Evolutionary conservation across 1,140 invertebrate genomes (phyloP), one percentile per base, ranked within the genome.

Genomic region (Zaprionus tsacasi): DNA sequence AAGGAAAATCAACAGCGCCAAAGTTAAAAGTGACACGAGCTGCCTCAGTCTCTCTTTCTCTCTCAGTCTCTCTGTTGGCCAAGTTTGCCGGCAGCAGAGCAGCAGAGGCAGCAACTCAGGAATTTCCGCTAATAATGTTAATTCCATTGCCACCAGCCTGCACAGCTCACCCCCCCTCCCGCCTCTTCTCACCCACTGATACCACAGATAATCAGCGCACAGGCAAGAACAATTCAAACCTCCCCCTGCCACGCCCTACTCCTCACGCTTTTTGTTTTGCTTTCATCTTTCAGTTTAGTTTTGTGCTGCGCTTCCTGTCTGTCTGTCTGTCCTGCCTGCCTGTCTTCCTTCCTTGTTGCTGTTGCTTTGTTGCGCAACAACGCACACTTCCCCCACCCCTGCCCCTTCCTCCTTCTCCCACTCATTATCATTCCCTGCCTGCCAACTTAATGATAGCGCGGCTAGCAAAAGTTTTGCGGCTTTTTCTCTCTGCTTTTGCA

Each of bases 51-150:
- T 21, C 21, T 21, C 21, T 21, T 2, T 21, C 21, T 21, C 21
- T 21, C 21, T 21, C 21, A 1, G 1, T 21, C 54, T 35, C 7
- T 11, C 35, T 21, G 11, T 17, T 3, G 25, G 12, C 54, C 40
- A 67, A 63, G 33, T 66, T 50, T 66, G 55, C 45, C 60, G 7
- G 4, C 45, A 50, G 57, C 59, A 15, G n/a, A 45, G 40, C 7
- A 17, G 56, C 58, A 45, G 40, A 2, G 8, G 56, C 58, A 45
- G 36, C 57, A 72, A 69, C n/a, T 21, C 52, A 55, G 79, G 85
- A 88, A 78, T 81, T 88, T 88, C 78, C 85, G 81, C 85, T 88
- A 88, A 88, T 88, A 89, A 88, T 89, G 85, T 89, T 88, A 88
- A 89, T 88, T 89, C 81, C 81, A 89, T 89, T 83, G 85, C 85